Evolutionary conservation across 2,113 vertebrate species (phyloP), one percentile per base, ranked within the genome.

Genomic region (Stegastes partitus): DNA sequence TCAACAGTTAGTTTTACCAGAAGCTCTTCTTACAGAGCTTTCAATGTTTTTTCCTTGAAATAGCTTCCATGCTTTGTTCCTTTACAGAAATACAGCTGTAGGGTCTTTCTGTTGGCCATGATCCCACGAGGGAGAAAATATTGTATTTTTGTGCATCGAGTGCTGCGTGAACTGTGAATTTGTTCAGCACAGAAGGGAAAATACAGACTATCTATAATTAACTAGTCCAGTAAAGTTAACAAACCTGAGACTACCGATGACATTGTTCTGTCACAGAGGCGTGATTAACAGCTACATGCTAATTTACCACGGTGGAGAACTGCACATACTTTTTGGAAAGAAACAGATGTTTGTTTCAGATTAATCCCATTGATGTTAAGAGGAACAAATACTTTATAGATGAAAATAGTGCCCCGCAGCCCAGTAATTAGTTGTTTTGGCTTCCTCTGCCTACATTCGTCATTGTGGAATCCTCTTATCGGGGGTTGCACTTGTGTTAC

Each of bases 241-340:
- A 70, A 44, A 42, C 26, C n/a, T 26, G n/a, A 68, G 68, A 66
- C 57, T 57, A 53, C 18, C 25, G 31, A 56, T 62, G 65, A 56
- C 58, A 70, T 76, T 72, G 56, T 76, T 80, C 25, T 68, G 66
- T 68, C 25, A 23, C 21, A 57, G 50, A 63, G 34, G 56, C 53
- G n/a, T 68, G 82, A 89, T 83, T 57, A 82, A 81, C 58, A 78
- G 25, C 68, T 14, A 1, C 11, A 55, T 74, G 67, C 49, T 79
- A 72, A 64, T 85, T 68, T 45, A 4, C 28, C 26, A 21, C 47
- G 56, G 31, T 45, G n/a, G 42, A 64, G 37, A 28, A 49, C 31
- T 56, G 53, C 14, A 66, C 16, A 65, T 63, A 42, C 50, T 19
- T 77, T n/a, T 61, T 23, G 50, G 19, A 22, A 23, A 49, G 63